Base-by-base conservation (phyloP, 2,113 vertebrate genomes). In the Strigops habroptila region DNA sequence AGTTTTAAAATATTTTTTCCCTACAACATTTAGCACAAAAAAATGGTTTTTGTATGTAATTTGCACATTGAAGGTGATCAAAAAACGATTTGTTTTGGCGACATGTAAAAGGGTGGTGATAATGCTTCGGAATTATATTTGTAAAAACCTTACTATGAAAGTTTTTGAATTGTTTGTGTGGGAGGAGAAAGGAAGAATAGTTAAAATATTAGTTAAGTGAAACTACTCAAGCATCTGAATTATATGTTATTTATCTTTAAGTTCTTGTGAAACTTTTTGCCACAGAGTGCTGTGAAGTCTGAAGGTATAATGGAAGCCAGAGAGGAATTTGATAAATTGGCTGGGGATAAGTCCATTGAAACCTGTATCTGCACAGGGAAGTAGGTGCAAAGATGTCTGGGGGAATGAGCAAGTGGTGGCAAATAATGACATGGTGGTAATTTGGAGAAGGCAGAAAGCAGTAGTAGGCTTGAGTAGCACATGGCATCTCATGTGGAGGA, bases 1-100 rank as follows among this genome's bases (percentile, higher is more conserved):
- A 91, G 57, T 78, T 91, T 91, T 55, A 31, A 89, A 93, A 78
- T 82, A 74, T 84, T 91, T 77, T 88, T 53, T 95, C 55, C 28
- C 46, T 86, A 85, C 60, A 69, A 64, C 70, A 70, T 83, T 94
- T 95, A 91, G 90, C 37, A 39, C 39, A 82, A 94, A 74, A 7
- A 87, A 95, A 90, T 84, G 27, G 64, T 96, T 93, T 88, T 82
- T 13, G 55, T 19, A n/a, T 44, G 35, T 24, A 79, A 77, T 93
- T 82, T 79, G 62, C 94, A 73, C 77, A 79, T n/a, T 12, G 51
- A 69, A 73, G 59, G 44, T 12, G 12, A 51, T 92, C 0, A 76
- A 93, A 90, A 76, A 74, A 41, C 15, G 3, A 31, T 68, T 69
- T 88, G 43, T 65, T 97, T 80, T 71, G 52, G 62, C 84, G 70